A percentile compares a stretch with the other conserved stretches of the same genome.
Evolutionary conservation across 2,797 vertebrate species (phyloP).

Genomic region (Naso thynnoides): DNA sequence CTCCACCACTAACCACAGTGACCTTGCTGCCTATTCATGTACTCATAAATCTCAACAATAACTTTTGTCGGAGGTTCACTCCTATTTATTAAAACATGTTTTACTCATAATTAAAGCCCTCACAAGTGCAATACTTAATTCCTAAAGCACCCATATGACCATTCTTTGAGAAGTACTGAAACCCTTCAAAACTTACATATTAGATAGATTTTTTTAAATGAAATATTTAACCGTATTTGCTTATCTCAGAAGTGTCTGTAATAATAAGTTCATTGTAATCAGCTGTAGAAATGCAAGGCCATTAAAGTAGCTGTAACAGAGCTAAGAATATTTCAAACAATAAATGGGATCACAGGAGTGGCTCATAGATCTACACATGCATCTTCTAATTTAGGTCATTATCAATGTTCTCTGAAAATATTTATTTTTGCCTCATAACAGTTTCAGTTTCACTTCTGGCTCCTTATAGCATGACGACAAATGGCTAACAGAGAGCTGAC

Average conservation of each 20-base stretch:
- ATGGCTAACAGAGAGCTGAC: constrained; percentile 2
- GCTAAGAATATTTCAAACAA: neutral
- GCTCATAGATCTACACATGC: neutral
- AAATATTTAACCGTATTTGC: neutral
- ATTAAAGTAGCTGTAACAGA: neutral
- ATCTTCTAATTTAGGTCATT: neutral
- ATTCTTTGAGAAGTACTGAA: too few relatives aligned
- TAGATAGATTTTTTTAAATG: neutral
- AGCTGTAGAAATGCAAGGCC: neutral
- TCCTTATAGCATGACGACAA: neutral
- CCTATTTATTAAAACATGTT: neutral
- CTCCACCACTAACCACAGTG: constrained; percentile 7
- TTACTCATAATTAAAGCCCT: neutral
- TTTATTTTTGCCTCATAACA: neutral
- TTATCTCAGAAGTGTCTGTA: neutral
- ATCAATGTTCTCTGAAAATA: neutral
- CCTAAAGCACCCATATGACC: neutral
- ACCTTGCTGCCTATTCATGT: constrained; percentile 27
- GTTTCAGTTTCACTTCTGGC: constrained; percentile 3
- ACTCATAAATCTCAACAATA: constrained; percentile 8
- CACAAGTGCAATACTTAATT: too few relatives aligned
- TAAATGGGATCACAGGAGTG: neutral
- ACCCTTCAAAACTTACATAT: neutral
- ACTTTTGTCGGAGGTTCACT: neutral
- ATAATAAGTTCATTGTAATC: neutral